Percentiles rank a stretch among this genome's conserved stretches.
These are phyloP conservation scores for Gibbula magus DNA, from an alignment of 2,888 invertebrate species.

Conservation along the genomic window DNA sequence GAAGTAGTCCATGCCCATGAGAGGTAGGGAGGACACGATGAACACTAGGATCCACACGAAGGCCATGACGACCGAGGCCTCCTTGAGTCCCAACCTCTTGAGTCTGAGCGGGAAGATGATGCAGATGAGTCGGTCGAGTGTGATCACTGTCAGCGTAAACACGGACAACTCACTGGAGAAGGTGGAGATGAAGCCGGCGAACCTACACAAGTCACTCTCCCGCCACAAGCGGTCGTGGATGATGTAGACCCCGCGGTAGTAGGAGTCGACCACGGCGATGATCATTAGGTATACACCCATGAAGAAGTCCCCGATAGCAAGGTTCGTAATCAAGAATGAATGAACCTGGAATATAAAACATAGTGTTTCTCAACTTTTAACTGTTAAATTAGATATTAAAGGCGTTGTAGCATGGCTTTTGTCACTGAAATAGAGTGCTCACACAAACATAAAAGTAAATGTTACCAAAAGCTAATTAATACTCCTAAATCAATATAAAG, in stretches of 20 bases:
- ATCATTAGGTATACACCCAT: conserved; percentile 73
- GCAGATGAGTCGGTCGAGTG: conserved; percentile 74
- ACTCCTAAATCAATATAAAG: too few species aligned
- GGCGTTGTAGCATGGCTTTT: too few species aligned
- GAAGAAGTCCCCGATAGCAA: conserved; percentile 70
- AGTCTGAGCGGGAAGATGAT: conserved; percentile 71
- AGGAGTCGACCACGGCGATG: conserved; percentile 70
- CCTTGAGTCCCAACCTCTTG: conserved; percentile 63
- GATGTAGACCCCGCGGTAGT: conserved; percentile 76
- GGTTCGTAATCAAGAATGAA: conserved; percentile 73
- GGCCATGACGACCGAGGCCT: conserved; percentile 66
- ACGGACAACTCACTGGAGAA: conserved; percentile 76
- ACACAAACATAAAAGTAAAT: too few species aligned
- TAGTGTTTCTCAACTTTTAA: too few species aligned
- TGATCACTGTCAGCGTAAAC: conserved; percentile 75
- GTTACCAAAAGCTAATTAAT: too few species aligned
- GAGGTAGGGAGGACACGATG: conserved; percentile 61
- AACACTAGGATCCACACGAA: conserved; percentile 66
- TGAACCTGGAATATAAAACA: conserved; percentile 72
- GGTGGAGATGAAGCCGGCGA: conserved; percentile 73
- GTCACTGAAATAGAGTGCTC: too few species aligned
- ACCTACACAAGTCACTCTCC: conserved; percentile 65
- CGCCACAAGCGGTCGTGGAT: conserved; percentile 69
- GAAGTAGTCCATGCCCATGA: conserved; percentile 74
- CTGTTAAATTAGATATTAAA: too few species aligned